Base-by-base conservation (phyloP, 2,888 invertebrate species). In the Amphipyra tragopoginis region DNA sequence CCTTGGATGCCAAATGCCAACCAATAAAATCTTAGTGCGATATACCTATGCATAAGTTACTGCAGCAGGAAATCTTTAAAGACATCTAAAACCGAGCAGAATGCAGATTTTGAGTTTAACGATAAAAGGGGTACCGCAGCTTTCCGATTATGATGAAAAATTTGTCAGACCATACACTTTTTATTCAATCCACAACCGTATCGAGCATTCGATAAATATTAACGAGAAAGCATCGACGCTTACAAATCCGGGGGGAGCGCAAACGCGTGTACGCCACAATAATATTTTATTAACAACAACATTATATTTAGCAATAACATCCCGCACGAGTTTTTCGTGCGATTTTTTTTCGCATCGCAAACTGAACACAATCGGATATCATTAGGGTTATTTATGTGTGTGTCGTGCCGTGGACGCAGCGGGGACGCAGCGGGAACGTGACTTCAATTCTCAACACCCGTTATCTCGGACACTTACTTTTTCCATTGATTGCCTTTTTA, bases 351-450 rank as follows among this genome's bases (percentile, higher is more conserved):
- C 74, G 70, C 75, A 78, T 75, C 76, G 83, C 85, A 82, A 86
- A 84, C 80, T 72, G 87, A 85, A 86, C 87, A 88, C 89, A 90
- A 90, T 89, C 90, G 90, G 90, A 89, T 89, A 90, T 93, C 93
- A 92, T 93, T 93, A 93, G 89, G 80, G 89, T 90, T 92, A 92
- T 93, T 93, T 92, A 93, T 90, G 91, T 87, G 87, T 81, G 79
- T 83, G 80, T 82, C 90, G 90, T 90, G 91, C 80, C 83, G 85
- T 77, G 89, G 89, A 87, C 90, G 85, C 77, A 77, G 83, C 72
- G 67, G 69, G 89, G 88, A 86, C 89, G 85, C 79, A 77, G 82
- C 67, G 72, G 54, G 81, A 55, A 88, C 89, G 89, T 89, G 89
- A 89, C 87, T 88, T 80, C 83, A 87, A 88, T 88, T 77, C 84